A percentile compares a stretch with the other conserved stretches of the same genome.
Evolutionary conservation across 2,797 vertebrate genomes (phyloP).

Genomic region (Spinibarbus caldwelli): DNA sequence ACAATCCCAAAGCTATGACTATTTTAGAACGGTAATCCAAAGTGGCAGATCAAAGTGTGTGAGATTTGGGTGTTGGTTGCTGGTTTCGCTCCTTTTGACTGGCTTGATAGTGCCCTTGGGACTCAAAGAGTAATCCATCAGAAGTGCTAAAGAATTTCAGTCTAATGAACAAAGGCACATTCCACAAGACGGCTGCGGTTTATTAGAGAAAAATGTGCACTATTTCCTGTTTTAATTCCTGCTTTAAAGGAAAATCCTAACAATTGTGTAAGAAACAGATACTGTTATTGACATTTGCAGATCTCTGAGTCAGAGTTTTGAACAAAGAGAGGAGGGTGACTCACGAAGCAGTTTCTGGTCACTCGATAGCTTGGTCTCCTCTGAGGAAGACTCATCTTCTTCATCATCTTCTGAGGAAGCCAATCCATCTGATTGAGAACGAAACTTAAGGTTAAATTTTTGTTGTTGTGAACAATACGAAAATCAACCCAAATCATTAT

Average conservation of each 20-base stretch:
- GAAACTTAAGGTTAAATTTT: background rate
- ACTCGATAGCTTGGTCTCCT: conserved; percentile 87
- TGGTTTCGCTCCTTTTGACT: conserved; percentile 3
- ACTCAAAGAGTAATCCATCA: conserved; percentile 57
- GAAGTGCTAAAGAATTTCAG: background rate
- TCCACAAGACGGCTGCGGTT: conserved; percentile 30
- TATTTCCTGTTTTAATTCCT: conserved; percentile 22
- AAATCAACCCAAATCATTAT: too few species aligned
- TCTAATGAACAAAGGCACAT: conserved; percentile 15
- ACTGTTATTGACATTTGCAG: background rate
- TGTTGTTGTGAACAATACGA: background rate
- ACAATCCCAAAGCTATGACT: background rate
- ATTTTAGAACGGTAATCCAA: background rate
- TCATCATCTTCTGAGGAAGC: conserved; percentile 92
- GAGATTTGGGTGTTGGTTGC: background rate
- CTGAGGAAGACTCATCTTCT: conserved; percentile 94
- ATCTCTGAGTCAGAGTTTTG: background rate
- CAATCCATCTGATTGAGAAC: conserved; percentile 78
- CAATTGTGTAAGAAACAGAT: background rate
- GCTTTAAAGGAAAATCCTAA: background rate
- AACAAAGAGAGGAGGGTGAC: conserved; percentile 57
- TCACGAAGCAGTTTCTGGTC: conserved; percentile 81
- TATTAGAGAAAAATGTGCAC: conserved; percentile 13
- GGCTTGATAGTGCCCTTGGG: conserved; percentile 17
- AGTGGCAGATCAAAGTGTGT: background rate